Evolutionary conservation across 2,113 vertebrate species (phyloP).

Genomic region (Leptobrachium leishanense): DNA sequence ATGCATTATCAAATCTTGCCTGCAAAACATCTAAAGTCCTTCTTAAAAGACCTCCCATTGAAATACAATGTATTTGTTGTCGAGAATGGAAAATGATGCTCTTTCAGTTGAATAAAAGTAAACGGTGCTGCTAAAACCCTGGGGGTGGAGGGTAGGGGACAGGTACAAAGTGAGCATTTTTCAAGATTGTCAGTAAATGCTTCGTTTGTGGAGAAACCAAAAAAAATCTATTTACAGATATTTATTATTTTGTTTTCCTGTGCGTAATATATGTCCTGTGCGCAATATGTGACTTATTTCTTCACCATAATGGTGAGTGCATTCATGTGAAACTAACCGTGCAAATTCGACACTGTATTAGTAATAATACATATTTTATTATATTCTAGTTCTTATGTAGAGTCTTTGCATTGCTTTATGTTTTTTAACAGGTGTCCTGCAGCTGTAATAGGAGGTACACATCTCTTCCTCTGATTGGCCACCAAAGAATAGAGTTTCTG

Average conservation of each 20-base stretch:
- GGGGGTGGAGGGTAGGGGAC: too few relatives aligned
- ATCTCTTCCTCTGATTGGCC: too few relatives aligned
- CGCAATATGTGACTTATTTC: not conserved
- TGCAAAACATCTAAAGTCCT: not conserved
- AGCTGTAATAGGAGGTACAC: too few relatives aligned
- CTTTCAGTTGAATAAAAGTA: too few relatives aligned
- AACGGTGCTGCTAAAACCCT: too few relatives aligned
- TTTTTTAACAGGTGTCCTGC: too few relatives aligned
- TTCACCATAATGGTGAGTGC: not conserved
- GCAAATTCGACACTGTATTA: not conserved
- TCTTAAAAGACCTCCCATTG: constrained; percentile 13
- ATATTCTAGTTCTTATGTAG: too few relatives aligned
- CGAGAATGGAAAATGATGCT: not conserved
- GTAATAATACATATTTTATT: not conserved
- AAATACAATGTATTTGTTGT: not conserved
- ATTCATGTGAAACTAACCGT: not conserved
- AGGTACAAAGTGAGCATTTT: not conserved
- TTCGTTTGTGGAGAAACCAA: not conserved
- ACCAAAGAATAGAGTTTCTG: too few relatives aligned
- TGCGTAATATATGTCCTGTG: not conserved
- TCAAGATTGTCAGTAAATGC: not conserved
- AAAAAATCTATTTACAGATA: not conserved
- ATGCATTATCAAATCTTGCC: constrained; percentile 8
- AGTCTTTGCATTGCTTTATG: too few relatives aligned
- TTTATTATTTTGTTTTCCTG: not conserved